phyloP scores from a whole-genome alignment of 2,888 invertebrate genomes.

The Achlya flavicornis region DNA sequence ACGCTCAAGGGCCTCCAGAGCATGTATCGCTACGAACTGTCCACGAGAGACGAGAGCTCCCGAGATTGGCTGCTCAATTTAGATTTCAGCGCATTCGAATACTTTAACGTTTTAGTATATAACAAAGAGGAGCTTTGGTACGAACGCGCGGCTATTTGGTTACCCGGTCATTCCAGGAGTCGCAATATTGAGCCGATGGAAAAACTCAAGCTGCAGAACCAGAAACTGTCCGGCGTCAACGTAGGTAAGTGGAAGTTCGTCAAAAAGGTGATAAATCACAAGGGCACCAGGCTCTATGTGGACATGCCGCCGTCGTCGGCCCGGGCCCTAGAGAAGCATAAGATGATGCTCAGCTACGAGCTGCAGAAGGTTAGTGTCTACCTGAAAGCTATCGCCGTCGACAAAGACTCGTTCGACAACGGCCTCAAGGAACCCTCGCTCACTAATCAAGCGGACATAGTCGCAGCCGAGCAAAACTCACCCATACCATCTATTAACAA shows the following conservation, averaged over 20 bases:
- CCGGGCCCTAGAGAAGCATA: constrained; percentile 61
- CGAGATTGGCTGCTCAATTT: constrained; percentile 65
- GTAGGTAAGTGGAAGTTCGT: constrained; percentile 74
- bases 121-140: constrained; percentile 73
- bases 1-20: constrained; percentile 63
- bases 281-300: constrained; percentile 71
- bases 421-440: constrained; percentile 55
- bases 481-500: constrained; percentile 59
- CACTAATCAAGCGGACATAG: constrained; percentile 34
- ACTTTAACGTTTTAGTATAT: constrained; percentile 66
- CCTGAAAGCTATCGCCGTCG: constrained; percentile 68
- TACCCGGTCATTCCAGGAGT: constrained; percentile 68
- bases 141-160: constrained; percentile 74
- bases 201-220: constrained; percentile 71
- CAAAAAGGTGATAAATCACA: constrained; percentile 61
- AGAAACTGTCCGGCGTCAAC: constrained; percentile 52
- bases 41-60: constrained; percentile 57
- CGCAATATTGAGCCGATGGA: constrained; percentile 60
- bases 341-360: constrained; percentile 72
- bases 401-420: constrained; percentile 67
- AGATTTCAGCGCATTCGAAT: constrained; percentile 58
- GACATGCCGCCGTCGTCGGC: constrained; percentile 74
- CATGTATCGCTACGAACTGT: constrained; percentile 59
- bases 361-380: constrained; percentile 72
- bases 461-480: constrained; percentile 41